Evolutionary conservation across 2,113 vertebrate species (phyloP), one percentile per base, ranked within the genome.

Genomic region (Pituophis catenifer): DNA sequence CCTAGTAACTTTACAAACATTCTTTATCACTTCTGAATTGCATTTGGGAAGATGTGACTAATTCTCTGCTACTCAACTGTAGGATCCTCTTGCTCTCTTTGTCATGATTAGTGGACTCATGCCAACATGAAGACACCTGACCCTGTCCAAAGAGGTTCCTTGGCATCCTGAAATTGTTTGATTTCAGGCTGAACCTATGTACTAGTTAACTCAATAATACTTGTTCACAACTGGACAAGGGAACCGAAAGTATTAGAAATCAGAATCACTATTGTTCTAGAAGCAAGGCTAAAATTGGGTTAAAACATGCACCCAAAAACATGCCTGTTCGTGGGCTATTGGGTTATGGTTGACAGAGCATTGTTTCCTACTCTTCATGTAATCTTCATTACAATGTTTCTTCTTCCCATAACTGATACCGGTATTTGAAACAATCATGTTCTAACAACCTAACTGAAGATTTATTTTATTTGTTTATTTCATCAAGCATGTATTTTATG

Each of bases 1-100:
- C 57, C 91, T 65, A 92, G 57, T 88, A 70, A 92, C 86, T 65
- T 26, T 70, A 65, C 58, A 89, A 92, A 89, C n/a, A 92, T 70
- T 33, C 52, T 89, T 57, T 89, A 55, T 89, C 89, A 26, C n/a
- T 92, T 70, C 59, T 89, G 21, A 29, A 70, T 75, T 89, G 44
- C 52, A 89, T 12, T 29, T 70, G 52, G 59, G n/a, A 75, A 89
- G 12, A 89, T 89, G 23, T 88, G 50, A 59, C 91, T 65, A 92
- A 62, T 53, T 53, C 10, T 54, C 48, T 65, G 38, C 12, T 44
- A n/a, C 48, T 29, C 81, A 89, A 29, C 12, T 4, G 48, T 44
- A 9, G 53, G 29, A 75, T 88, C n/a, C 17, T 15, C n/a, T 92
- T n/a, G 3, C 0, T 10, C 13, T n/a, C 48, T 23, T 89, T 12